These are phyloP conservation scores for Lordiphosa fenestrarum DNA, from an alignment of 2,888 invertebrate species.

Conservation along the genomic window DNA sequence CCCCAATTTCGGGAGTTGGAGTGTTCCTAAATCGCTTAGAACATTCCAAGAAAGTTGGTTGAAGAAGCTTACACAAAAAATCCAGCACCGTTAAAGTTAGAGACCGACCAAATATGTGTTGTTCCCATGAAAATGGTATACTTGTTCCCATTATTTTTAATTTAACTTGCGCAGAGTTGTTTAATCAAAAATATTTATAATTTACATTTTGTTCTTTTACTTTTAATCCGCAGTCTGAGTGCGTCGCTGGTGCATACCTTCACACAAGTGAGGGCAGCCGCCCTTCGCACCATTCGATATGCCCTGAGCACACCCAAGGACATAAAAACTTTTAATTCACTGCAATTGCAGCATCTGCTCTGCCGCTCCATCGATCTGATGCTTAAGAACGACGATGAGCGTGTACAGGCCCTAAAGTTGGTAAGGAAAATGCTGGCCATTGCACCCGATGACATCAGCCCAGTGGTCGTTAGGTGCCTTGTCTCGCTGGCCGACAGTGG, in stretches of 20 bases:
- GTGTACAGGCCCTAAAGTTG: slow-evolving; percentile 94
- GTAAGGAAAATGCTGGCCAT: slow-evolving; percentile 84
- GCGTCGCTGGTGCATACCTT: slow-evolving; percentile 92
- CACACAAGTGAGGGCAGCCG: slow-evolving; percentile 93
- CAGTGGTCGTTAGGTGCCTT: slow-evolving; percentile 88
- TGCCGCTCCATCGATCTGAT: slow-evolving; percentile 92
- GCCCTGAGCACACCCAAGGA: slow-evolving; percentile 89
- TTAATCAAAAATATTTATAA: background rate
- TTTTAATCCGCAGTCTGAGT: slow-evolving; percentile 85
- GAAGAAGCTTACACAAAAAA: too few relatives aligned
- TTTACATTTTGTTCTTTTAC: background rate
- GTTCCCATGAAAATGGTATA: too few relatives aligned
- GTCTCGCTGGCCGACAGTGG: slow-evolving; percentile 91
- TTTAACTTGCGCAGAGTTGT: too few relatives aligned
- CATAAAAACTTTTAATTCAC: slow-evolving; percentile 88
- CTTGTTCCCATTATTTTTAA: too few relatives aligned
- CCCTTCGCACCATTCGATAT: slow-evolving; percentile 92
- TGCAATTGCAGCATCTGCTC: slow-evolving; percentile 92
- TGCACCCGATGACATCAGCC: slow-evolving; percentile 86
- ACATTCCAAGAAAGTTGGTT: too few relatives aligned
- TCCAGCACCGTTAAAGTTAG: too few relatives aligned
- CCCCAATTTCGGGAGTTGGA: too few relatives aligned
- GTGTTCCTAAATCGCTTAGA: too few relatives aligned
- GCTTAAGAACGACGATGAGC: slow-evolving; percentile 94
- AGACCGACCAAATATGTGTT: too few relatives aligned